Conservation (phyloP, 2,797 vertebrate genomes). For the Garrulus glandarius region DNA sequence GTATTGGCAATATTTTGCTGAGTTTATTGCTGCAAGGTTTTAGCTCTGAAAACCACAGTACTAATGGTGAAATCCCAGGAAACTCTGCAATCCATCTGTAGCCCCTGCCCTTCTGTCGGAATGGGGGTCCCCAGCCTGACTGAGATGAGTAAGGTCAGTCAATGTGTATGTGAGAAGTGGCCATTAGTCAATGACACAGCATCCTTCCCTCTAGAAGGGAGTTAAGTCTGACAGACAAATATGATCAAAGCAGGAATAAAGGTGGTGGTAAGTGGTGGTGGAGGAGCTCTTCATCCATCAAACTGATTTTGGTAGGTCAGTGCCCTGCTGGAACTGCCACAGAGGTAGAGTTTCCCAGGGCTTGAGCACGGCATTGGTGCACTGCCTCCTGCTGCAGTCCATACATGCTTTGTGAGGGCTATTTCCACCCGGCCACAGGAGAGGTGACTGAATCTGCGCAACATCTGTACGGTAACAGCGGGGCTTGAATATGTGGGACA, state of each 20-base stretch:
- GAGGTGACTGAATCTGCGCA: rapidly evolving
- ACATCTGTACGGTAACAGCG: rapidly evolving
- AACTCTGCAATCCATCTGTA: background rate
- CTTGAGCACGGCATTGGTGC: rapidly evolving
- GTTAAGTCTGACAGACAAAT: background rate
- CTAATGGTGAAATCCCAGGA: background rate
- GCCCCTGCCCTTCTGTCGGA: background rate
- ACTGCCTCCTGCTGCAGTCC: background rate
- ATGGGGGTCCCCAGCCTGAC: background rate
- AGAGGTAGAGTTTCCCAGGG: background rate
- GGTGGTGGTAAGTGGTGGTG: background rate
- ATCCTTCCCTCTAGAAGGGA: background rate
- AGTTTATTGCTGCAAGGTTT: background rate
- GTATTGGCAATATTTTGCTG: background rate
- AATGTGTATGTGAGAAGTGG: rapidly evolving
- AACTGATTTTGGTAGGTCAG: background rate
- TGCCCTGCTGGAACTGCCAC: background rate
- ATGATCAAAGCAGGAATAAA: background rate
- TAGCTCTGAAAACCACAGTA: background rate
- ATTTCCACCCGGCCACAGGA: background rate
- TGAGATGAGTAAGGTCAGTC: background rate
- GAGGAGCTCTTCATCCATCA: background rate
- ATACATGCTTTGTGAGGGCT: rapidly evolving
- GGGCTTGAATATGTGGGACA: background rate
- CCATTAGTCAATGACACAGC: background rate